These are phyloP conservation scores for Agrilus biguttatus DNA, from an alignment of 2,888 invertebrate genomes.

Conservation along the genomic window DNA sequence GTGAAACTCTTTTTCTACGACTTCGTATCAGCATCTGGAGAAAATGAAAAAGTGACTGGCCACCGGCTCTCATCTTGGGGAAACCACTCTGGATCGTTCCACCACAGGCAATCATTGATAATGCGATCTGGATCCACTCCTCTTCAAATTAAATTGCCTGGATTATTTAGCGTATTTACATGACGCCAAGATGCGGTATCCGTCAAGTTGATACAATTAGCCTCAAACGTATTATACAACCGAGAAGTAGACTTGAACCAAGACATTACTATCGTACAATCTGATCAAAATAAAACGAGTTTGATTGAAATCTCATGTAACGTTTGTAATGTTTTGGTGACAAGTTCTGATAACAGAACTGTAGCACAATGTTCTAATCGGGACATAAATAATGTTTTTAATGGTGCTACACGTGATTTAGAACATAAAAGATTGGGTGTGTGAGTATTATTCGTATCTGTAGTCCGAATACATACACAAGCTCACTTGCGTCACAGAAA, in stretches of 20 bases:
- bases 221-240: constrained; percentile 9
- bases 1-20: too few relatives aligned
- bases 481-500: constrained; percentile 11
- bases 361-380: constrained; percentile 15
- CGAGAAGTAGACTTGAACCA: constrained; percentile 4
- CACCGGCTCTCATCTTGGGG: neutral
- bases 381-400: constrained; percentile 10
- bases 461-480: constrained; percentile 9
- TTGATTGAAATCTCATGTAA: too few relatives aligned
- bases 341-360: constrained; percentile 10
- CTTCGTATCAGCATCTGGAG: neutral
- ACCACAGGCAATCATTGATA: constrained; percentile 1
- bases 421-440: neutral
- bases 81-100: constrained; percentile 5
- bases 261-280: constrained; percentile 14
- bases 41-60: neutral
- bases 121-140: constrained; percentile 3
- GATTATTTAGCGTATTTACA: constrained; percentile 6
- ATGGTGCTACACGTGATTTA: constrained; percentile 2
- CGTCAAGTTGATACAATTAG: constrained; percentile 7
- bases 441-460: constrained; percentile 3
- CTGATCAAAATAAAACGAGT: constrained; percentile 8
- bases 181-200: constrained; percentile 7
- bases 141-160: constrained; percentile 10
- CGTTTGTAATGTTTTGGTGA: constrained; percentile 3